Conservation (phyloP, 2,888 invertebrate species). For the Sylvicola cinctus region DNA sequence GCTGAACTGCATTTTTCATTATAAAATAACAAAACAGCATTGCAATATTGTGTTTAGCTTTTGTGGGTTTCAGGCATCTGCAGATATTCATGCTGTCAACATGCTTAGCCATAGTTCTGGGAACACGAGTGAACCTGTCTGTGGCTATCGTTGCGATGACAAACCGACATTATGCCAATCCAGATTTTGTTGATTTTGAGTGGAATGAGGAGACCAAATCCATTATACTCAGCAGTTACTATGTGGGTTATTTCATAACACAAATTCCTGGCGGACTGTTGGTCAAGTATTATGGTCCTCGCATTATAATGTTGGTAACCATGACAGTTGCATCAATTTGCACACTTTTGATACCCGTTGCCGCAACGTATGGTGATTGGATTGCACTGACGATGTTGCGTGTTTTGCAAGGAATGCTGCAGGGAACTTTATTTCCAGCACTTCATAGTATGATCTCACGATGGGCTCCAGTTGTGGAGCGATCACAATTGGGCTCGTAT, state of each 20-base stretch:
- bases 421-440: slow-evolving; percentile 50
- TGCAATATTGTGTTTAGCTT: too few relatives aligned
- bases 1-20: too few relatives aligned
- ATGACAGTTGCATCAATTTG: slow-evolving; percentile 37
- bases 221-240: slow-evolving; percentile 50
- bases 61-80: slow-evolving; percentile 42
- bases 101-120: slow-evolving; percentile 38
- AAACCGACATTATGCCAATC: slow-evolving; percentile 23
- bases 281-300: slow-evolving; percentile 53
- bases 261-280: slow-evolving; percentile 52
- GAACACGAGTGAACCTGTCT: slow-evolving; percentile 45
- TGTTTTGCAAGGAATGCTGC: slow-evolving; percentile 50
- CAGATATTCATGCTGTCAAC: slow-evolving; percentile 39
- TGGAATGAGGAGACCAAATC: slow-evolving; percentile 34
- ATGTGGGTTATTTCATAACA: slow-evolving; percentile 56
- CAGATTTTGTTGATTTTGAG: slow-evolving; percentile 23
- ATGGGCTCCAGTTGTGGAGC: slow-evolving; percentile 45
- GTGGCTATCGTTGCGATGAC: slow-evolving; percentile 60
- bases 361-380: slow-evolving; percentile 42
- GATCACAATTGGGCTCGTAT: slow-evolving; percentile 33
- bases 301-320: slow-evolving; percentile 35
- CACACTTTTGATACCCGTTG: slow-evolving; percentile 42
- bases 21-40: too few relatives aligned
- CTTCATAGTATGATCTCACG: slow-evolving; percentile 53
- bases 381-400: slow-evolving; percentile 39